Base-by-base conservation (phyloP, 2,888 invertebrate species). In the Microplitis manilae region DNA sequence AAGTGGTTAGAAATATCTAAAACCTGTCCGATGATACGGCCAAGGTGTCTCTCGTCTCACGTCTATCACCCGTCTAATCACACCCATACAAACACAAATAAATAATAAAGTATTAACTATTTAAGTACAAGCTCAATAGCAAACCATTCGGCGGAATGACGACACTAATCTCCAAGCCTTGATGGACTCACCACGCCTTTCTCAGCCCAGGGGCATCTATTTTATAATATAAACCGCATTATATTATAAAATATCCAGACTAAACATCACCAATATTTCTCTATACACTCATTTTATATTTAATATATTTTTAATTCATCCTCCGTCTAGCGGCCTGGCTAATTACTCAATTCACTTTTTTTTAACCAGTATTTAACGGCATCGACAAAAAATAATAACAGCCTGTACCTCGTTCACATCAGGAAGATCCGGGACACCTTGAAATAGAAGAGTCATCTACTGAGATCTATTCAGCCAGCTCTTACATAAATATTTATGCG, bases 191-290 rank as follows among this genome's bases (percentile, higher is more conserved):
- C 86, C 87, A 86, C 86, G 86, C 87, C 88, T 88, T 88, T 88
- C 88, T 85, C 85, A 87, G 88, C 88, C 87, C 87, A 86, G 87
- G 86, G 88, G 87, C 87, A 88, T 86, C 83, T 82, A 81, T 84
- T 84, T 84, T 85, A 50, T 50, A 50, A 50, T 13, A 50, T 50
- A 30, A 30, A 30, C 30, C 30, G 30, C 30, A 30, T 30, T 30
- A 50, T 50, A 50, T 50, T 50, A 50, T 50, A 50, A 50, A 50
- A 50, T 83, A 65, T 59, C 13, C 83, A 82, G 80, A 72, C 77
- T 76, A 65, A 65, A 50, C 50, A 50, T 50, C 50, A 4, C 50
- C 50, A 8, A 8, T 50, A 13, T 13, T 50, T 50, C 50, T 13
- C 59, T 59, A 59, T 15, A 40, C 68, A 4, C 30, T 30, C 40